Evolutionary conservation across 2,113 vertebrate species (phyloP).

Genomic region (Delphinapterus leucas): DNA sequence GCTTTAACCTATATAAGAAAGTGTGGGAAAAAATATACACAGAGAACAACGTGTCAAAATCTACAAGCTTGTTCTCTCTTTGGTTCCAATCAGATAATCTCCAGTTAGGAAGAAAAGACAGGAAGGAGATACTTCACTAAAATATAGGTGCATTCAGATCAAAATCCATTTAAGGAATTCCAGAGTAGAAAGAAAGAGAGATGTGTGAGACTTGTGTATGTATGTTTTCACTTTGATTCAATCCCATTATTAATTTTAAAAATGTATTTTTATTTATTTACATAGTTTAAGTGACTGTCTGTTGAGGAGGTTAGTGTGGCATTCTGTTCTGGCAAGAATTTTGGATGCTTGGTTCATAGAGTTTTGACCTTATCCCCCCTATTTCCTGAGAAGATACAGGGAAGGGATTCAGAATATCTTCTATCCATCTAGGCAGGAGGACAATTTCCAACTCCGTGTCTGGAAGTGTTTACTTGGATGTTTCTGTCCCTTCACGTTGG

Average conservation of each 20-base stretch:
- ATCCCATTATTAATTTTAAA: neutral
- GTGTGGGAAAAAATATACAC: neutral
- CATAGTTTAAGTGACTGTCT: neutral
- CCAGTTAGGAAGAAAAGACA: neutral
- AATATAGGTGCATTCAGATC: neutral
- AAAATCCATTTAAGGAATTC: conserved; percentile 16
- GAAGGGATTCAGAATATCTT: neutral
- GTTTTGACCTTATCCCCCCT: neutral
- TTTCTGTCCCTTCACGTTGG: neutral
- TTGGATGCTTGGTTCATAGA: neutral
- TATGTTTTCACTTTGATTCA: neutral
- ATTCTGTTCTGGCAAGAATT: neutral
- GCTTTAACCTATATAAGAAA: neutral
- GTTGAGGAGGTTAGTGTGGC: neutral
- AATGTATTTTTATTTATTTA: neutral
- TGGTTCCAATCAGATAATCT: neutral
- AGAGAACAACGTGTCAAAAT: neutral
- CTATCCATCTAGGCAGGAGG: neutral
- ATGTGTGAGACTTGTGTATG: neutral
- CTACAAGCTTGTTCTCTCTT: neutral
- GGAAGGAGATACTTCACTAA: neutral
- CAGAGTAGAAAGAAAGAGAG: neutral
- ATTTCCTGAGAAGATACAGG: neutral
- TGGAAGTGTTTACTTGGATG: neutral
- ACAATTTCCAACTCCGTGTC: neutral